Evolutionary conservation across 2,113 vertebrate genomes (phyloP).

Genomic region (Cephalopholis sonnerati): DNA sequence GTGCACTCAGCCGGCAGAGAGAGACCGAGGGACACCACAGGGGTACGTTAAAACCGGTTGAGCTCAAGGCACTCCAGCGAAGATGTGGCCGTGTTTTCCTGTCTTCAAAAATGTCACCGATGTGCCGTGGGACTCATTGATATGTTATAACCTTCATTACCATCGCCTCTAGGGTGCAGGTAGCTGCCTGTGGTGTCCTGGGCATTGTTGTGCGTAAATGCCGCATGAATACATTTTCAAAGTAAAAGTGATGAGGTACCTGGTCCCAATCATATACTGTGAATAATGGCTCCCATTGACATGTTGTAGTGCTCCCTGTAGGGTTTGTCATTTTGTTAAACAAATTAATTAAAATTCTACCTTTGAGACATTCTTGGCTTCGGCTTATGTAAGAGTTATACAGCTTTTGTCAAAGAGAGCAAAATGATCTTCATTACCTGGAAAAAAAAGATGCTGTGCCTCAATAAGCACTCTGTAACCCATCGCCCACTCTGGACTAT

Average conservation of each 20-base stretch:
- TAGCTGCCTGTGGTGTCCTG: slow-evolving; percentile 50
- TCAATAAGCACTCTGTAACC: slow-evolving; percentile 31
- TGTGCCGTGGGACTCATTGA: slow-evolving; percentile 60
- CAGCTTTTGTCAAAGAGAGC: background rate
- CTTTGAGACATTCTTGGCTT: background rate
- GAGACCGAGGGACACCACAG: slow-evolving; percentile 10
- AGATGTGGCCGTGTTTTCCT: slow-evolving; percentile 50
- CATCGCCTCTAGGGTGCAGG: slow-evolving; percentile 50
- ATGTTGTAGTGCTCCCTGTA: background rate
- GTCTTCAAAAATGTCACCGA: slow-evolving; percentile 74
- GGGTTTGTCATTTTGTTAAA: background rate
- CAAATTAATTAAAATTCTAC: background rate
- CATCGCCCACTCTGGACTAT: slow-evolving; percentile 74
- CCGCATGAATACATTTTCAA: slow-evolving; percentile 63
- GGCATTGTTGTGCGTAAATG: slow-evolving; percentile 64
- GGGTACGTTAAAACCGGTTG: slow-evolving; percentile 53
- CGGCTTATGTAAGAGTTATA: background rate
- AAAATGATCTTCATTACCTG: slow-evolving; percentile 22
- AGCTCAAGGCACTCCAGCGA: slow-evolving; percentile 50
- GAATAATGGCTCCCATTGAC: slow-evolving; percentile 16
- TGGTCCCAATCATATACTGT: slow-evolving; percentile 34
- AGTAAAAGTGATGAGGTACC: slow-evolving; percentile 51
- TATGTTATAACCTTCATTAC: slow-evolving; percentile 72
- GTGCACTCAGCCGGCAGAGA: background rate
- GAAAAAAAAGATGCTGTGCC: slow-evolving; percentile 3